A percentile compares a stretch with the other conserved stretches of the same genome.
Conservation (phyloP, 2,888 invertebrate species). For the Plebejus melissa region DNA sequence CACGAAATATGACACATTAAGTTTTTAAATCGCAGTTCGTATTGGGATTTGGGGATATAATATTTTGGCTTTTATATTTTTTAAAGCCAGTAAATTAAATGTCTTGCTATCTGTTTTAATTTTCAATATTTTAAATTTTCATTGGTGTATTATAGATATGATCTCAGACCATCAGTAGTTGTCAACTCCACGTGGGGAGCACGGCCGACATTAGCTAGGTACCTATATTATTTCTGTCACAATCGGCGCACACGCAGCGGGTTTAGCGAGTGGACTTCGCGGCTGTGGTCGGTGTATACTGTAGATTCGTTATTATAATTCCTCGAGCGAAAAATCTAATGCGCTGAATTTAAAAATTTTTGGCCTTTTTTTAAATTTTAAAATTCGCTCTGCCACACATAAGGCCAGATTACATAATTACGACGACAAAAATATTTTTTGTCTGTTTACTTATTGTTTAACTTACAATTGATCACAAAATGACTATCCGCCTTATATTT, state of each 20-base stretch:
- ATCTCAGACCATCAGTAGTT: not conserved
- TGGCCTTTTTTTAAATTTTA: too few species aligned
- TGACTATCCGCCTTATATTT: too few species aligned
- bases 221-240: conserved; percentile 63
- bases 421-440: too few species aligned
- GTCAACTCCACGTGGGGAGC: conserved; percentile 41
- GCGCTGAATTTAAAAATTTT: not conserved
- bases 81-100: too few species aligned
- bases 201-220: conserved; percentile 47
- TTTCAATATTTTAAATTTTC: too few species aligned
- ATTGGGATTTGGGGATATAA: too few species aligned
- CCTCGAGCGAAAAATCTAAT: not conserved
- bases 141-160: not conserved
- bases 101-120: too few species aligned
- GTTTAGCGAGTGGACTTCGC: not conserved
- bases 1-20: conserved; percentile 29
- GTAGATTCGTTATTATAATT: not conserved
- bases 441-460: too few species aligned
- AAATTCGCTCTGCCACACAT: not conserved
- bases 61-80: too few species aligned
- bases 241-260: conserved; percentile 47
- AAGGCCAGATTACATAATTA: too few species aligned
- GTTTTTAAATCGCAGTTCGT: not conserved
- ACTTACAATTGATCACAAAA: too few species aligned
- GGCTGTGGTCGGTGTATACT: not conserved